A percentile compares a stretch with the other conserved stretches of the same genome.
phyloP scores from a whole-genome alignment of 2,797 vertebrate genomes.

The Tadarida brasiliensis region DNA sequence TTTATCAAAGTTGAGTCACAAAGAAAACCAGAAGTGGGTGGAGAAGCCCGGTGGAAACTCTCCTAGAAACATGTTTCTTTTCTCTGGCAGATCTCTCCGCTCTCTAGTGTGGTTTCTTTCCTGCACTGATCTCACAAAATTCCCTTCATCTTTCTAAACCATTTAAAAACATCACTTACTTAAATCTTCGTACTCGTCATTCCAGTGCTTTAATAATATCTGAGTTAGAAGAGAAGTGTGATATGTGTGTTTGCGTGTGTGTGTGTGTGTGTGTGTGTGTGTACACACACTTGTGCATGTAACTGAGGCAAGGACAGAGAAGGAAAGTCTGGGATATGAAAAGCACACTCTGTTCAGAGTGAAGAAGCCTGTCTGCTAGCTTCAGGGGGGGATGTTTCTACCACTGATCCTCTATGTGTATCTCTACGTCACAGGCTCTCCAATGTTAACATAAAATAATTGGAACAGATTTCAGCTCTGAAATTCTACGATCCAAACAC shows the following conservation, averaged over 20 bases:
- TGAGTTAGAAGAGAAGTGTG: background rate
- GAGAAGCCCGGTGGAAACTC: background rate
- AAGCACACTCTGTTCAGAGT: background rate
- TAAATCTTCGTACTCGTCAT: conserved; percentile 40
- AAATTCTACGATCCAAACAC: background rate
- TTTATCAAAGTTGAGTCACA: background rate
- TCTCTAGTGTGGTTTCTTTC: conserved; percentile 17
- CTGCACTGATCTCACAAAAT: background rate
- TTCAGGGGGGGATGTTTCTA: background rate
- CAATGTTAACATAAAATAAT: background rate
- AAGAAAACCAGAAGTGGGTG: background rate
- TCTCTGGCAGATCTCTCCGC: background rate
- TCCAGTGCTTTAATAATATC: background rate
- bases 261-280: background rate
- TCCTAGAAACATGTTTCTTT: background rate
- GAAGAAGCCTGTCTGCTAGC: background rate
- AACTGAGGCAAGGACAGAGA: background rate
- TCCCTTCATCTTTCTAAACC: conserved; percentile 53
- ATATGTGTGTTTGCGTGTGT: background rate
- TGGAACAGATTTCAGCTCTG: background rate
- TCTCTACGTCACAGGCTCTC: background rate
- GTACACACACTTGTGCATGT: rapidly evolving
- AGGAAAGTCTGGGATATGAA: background rate
- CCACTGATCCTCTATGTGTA: background rate
- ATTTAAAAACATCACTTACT: conserved; percentile 48